A percentile compares a stretch with the other conserved stretches of the same genome.
phyloP scores from a whole-genome alignment of 2,888 invertebrate genomes.

The Acronicta psi region DNA sequence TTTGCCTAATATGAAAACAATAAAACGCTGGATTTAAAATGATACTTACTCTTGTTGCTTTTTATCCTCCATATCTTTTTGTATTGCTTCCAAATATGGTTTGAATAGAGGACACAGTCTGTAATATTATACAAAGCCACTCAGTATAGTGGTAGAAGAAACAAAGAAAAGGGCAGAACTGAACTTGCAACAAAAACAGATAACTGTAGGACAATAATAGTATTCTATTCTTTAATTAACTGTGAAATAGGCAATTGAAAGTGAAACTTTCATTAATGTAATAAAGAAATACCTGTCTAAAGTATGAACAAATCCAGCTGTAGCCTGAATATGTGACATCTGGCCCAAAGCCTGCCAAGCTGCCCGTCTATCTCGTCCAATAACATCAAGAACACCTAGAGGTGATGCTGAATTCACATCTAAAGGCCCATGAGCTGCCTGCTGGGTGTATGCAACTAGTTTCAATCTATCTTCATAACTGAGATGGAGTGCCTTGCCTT shows the following conservation, averaged over 20 bases:
- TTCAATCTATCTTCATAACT: conserved; percentile 98
- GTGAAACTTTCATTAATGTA: neutral
- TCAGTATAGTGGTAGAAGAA: neutral
- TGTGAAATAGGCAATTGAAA: too few relatives aligned
- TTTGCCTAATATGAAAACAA: neutral
- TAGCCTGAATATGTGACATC: conserved; percentile 95
- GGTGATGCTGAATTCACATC: conserved; percentile 93
- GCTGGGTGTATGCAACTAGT: conserved; percentile 97
- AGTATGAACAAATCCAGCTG: conserved; percentile 96
- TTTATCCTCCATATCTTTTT: conserved; percentile 95
- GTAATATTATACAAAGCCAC: conserved; percentile 53
- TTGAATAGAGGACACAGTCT: conserved; percentile 96
- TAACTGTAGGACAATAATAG: too few relatives aligned
- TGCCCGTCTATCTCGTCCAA: conserved; percentile 96
- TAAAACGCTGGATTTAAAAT: neutral
- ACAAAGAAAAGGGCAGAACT: neutral
- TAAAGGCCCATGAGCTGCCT: conserved; percentile 95
- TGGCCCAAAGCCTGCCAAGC: conserved; percentile 98
- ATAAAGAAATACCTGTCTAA: conserved; percentile 90
- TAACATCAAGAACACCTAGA: conserved; percentile 97
- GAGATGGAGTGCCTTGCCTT: conserved; percentile 98
- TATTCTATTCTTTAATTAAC: too few relatives aligned
- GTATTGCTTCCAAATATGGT: conserved; percentile 97
- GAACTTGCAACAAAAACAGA: too few relatives aligned
- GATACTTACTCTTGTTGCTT: conserved; percentile 84